Base-by-base conservation (phyloP, 2,888 invertebrate genomes). In the Geophilus truncorum region DNA sequence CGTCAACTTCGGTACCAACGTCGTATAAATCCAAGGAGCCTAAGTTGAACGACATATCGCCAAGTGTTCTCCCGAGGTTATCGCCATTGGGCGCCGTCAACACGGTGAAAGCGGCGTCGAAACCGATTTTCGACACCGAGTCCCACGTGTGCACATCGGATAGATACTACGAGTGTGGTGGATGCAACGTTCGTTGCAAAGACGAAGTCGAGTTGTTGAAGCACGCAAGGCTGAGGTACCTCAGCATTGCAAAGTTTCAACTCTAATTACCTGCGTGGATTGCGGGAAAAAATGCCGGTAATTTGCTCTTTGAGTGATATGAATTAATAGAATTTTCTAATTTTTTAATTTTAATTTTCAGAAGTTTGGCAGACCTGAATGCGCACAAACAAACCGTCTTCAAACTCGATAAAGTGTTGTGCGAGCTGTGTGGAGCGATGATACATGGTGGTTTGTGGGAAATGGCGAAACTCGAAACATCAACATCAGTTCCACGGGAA, bases 271-370 rank as follows among this genome's bases (percentile, higher is more conserved):
- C 3, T 57, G 79, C 28, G 5, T 5, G 1, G 57, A 79, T n/a
- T 79, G 79, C 21, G 79, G 79, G 5, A 79, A 25, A 79, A n/a
- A 57, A 1, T 79, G 45, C 25, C 45, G 79, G 79, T 79, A n/a
- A 79, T 5, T 57, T 23, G 21, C 15, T 7, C 21, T 57, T 18
- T 1, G 4, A 21, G 5, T 21, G 15, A 51, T 4, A 4, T 40
- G 9, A 32, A 32, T 40, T 40, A 12, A 12, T 40, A 9, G 5
- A 7, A 7, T 40, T 5, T 40, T 9, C 15, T 40, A 57, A 18
- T 51, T 51, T 15, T 23, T 57, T 57, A 3, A 21, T 57, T 57
- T 21, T 57, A 12, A 57, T 57, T 57, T 21, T 18, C 15, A 57
- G 57, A 1, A 21, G 21, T 21, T 1, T 10, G 12, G 3, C 21